A percentile compares a stretch with the other conserved stretches of the same genome.
phyloP scores from a whole-genome alignment of 2,113 vertebrate genomes.

The Myrmecobius fasciatus region DNA sequence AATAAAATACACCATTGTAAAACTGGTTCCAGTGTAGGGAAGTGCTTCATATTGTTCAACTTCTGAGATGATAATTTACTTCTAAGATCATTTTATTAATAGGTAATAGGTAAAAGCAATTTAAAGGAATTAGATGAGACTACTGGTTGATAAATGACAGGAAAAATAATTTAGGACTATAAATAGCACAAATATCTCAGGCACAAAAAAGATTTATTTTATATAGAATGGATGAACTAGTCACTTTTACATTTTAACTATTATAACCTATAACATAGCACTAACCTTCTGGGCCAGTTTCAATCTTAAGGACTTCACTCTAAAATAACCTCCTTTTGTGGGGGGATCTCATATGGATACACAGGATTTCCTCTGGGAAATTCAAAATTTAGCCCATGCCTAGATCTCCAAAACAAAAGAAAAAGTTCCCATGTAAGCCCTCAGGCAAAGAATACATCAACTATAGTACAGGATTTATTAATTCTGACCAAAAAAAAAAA shows the following conservation, averaged over 20 bases:
- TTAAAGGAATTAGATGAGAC: background rate
- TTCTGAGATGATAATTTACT: background rate
- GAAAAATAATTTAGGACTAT: background rate
- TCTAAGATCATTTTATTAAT: background rate
- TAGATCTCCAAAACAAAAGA: background rate
- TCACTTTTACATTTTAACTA: background rate
- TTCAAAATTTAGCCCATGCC: background rate
- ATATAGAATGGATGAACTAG: background rate
- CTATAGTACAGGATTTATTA: background rate
- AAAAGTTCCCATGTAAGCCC: background rate
- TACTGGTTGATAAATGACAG: background rate
- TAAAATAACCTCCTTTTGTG: background rate
- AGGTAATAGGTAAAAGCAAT: background rate
- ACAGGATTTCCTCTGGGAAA: background rate
- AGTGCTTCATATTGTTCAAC: fast-evolving
- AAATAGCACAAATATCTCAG: background rate
- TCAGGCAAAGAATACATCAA: background rate
- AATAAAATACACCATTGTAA: background rate
- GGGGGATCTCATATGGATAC: background rate
- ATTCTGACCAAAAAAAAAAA: background rate
- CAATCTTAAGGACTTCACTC: background rate
- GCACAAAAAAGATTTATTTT: background rate
- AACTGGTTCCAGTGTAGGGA: background rate
- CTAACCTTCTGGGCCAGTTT: background rate
- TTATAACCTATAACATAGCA: background rate